Base-by-base conservation (phyloP, 2,888 invertebrate genomes). In the Chymomyza amoena region DNA sequence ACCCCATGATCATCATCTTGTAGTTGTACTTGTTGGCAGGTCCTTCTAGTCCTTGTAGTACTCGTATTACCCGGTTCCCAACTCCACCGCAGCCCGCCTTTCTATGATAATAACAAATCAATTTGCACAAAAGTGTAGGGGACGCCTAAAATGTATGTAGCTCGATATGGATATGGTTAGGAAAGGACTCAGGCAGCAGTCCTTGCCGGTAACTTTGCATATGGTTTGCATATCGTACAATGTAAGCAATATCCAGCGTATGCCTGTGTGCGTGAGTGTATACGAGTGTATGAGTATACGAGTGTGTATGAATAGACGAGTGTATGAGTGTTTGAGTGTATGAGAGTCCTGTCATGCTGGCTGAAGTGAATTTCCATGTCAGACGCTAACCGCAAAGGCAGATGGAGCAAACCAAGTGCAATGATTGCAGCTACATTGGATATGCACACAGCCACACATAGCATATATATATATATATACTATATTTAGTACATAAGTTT, bases 71-170 rank as follows among this genome's bases (percentile, higher is more conserved):
- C 7, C 7, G 18, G 16, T 3, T n/a, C 13, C 15, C 15, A n/a
- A 6, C 25, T 6, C 28, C 57, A 9, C 18, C 18, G 18, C 25
- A 18, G 57, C 20, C 56, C 18, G 20, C 10, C 10, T 6, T 25
- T 56, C 57, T 57, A 18, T 15, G 20, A 57, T 25, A 18, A 81
- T 85, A 88, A 87, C 84, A 84, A 84, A 88, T 84, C 89, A 88
- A 88, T 84, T 84, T 84, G 85, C 84, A 87, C 84, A 86, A 78
- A 81, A 88, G 86, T 84, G 57, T 13, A 54, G 52, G 52, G 52
- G 52, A 32, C 18, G 52, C 18, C 52, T n/a, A 54, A 18, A 73
- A 73, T 73, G 70, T 70, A 65, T 69, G 80, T 80, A 66, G 66
- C 72, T 74, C 57, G 68, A 72, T 76, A 73, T 63, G 64, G 69